phyloP scores from a whole-genome alignment of 2,888 invertebrate species.

The Melanostoma scalare region DNA sequence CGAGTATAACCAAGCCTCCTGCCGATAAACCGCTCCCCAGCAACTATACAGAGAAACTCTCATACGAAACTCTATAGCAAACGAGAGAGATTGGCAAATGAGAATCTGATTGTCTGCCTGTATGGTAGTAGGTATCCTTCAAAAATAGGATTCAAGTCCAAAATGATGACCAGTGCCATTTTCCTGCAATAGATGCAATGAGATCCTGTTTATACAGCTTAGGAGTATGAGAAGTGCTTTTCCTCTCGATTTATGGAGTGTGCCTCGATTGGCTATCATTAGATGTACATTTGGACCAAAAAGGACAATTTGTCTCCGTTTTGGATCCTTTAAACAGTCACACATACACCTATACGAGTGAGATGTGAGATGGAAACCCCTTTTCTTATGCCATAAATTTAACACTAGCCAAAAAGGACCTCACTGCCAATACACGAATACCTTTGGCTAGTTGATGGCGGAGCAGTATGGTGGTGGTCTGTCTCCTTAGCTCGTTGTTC shows the following conservation, averaged over 20 bases:
- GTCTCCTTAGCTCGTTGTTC: slow-evolving; percentile 22
- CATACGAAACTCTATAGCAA: background rate
- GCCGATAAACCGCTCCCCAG: slow-evolving; percentile 29
- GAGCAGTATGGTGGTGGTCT: slow-evolving; percentile 19
- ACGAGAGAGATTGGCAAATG: slow-evolving; percentile 65
- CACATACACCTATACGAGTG: slow-evolving; percentile 7
- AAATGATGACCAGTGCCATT: slow-evolving; percentile 58
- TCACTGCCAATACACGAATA: slow-evolving; percentile 67
- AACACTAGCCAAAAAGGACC: slow-evolving; percentile 55
- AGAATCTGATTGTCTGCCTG: slow-evolving; percentile 66
- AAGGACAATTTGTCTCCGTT: slow-evolving; percentile 72
- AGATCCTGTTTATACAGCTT: slow-evolving; percentile 6
- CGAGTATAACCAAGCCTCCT: slow-evolving; percentile 29
- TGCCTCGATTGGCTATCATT: slow-evolving; percentile 73
- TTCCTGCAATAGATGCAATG: slow-evolving; percentile 28
- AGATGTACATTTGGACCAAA: slow-evolving; percentile 72
- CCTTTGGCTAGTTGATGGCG: slow-evolving; percentile 58
- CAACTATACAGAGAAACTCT: background rate
- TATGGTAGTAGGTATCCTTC: slow-evolving; percentile 53
- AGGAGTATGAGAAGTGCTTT: slow-evolving; percentile 25
- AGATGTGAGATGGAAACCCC: slow-evolving; percentile 21
- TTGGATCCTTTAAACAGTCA: slow-evolving; percentile 69
- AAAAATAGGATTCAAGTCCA: slow-evolving; percentile 49
- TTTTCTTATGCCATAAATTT: slow-evolving; percentile 66
- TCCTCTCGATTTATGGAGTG: slow-evolving; percentile 68